These are phyloP conservation scores for Choloepus didactylus DNA, from an alignment of 2,797 vertebrate species.

Conservation along the genomic window DNA sequence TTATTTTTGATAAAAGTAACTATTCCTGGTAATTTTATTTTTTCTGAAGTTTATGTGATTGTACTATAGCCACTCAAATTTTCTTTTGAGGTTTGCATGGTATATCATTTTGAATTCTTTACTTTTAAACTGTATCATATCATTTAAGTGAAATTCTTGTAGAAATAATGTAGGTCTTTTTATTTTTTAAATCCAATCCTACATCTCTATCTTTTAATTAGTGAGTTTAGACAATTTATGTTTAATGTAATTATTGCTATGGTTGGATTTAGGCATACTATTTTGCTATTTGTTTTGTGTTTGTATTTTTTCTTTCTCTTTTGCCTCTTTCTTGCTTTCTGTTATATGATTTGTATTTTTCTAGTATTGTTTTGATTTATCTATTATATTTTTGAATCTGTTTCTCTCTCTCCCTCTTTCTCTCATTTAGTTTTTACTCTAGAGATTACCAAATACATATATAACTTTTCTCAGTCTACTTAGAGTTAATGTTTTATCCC, in stretches of 20 bases:
- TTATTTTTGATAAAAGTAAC: neutral
- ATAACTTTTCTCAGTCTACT: neutral
- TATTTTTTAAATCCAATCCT: neutral
- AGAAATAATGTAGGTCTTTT: neutral
- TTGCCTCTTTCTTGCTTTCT: too few species aligned
- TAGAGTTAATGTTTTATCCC: neutral
- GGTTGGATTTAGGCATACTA: neutral
- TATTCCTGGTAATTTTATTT: neutral
- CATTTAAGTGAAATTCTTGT: neutral
- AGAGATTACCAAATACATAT: neutral
- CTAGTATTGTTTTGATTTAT: neutral
- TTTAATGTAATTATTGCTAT: too few species aligned
- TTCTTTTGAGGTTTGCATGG: neutral
- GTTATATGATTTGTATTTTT: neutral
- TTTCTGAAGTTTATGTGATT: neutral
- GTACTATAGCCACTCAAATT: neutral
- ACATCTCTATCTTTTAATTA: neutral
- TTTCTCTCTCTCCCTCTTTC: neutral
- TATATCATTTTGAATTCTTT: neutral
- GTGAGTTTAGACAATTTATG: too few species aligned
- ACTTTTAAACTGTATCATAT: neutral
- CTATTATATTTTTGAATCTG: neutral
- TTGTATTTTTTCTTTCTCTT: too few species aligned
- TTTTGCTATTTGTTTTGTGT: neutral
- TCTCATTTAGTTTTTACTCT: neutral